A percentile compares a stretch with the other conserved stretches of the same genome.
phyloP scores from a whole-genome alignment of 35 echinoderm and acorn worm species.

The Diadema setosum region DNA sequence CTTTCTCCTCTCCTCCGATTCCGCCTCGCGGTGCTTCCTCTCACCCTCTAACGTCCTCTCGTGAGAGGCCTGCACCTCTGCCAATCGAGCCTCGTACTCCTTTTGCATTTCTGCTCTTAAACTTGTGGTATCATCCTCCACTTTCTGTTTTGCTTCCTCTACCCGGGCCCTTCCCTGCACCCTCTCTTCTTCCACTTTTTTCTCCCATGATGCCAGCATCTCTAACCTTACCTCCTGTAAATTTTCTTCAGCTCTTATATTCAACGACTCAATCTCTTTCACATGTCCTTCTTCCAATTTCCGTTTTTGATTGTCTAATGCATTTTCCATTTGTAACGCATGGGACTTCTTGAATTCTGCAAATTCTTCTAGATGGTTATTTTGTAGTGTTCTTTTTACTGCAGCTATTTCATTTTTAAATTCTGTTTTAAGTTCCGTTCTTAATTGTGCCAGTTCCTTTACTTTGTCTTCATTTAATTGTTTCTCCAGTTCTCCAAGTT shows the following conservation, averaged over 20 bases:
- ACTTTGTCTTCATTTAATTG: constrained; percentile 52
- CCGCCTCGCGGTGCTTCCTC: neutral
- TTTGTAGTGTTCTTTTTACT: constrained; percentile 36
- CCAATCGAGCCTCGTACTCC: neutral
- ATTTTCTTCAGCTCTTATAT: neutral
- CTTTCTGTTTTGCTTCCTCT: neutral
- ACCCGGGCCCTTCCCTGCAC: neutral
- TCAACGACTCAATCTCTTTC: neutral
- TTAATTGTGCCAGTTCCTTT: constrained; percentile 36
- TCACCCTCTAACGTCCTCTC: constrained; percentile 22
- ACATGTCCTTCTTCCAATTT: constrained; percentile 6
- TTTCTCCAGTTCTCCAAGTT: neutral
- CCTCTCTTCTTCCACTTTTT: constrained; percentile 34
- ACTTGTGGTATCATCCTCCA: neutral
- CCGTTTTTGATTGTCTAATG: constrained; percentile 11
- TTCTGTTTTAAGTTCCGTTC: constrained; percentile 31
- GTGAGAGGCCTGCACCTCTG: constrained; percentile 4
- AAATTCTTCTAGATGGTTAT: constrained; percentile 57
- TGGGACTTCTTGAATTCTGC: constrained; percentile 52
- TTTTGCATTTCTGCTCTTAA: neutral
- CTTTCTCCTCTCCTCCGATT: neutral
- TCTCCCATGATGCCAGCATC: constrained; percentile 10
- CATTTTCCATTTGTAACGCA: constrained; percentile 51
- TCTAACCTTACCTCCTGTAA: constrained; percentile 14
- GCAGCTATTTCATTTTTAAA: constrained; percentile 30